phyloP scores from a whole-genome alignment of 2,113 vertebrate genomes.

The Dicaeum eximium region DNA sequence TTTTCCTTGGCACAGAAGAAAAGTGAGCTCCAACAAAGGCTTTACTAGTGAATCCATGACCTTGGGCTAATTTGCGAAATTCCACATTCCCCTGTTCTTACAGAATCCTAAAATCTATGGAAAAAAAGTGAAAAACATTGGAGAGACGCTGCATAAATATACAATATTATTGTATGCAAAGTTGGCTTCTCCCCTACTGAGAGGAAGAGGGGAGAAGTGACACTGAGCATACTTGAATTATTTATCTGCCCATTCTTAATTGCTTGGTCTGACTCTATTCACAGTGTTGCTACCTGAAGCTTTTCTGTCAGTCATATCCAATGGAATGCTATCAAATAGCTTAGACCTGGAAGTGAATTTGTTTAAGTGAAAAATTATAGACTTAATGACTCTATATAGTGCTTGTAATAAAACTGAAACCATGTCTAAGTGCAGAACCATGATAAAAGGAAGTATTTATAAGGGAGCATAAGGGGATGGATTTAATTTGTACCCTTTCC shows the following conservation, averaged over 20 bases:
- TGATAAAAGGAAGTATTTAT: background rate
- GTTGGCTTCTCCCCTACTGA: background rate
- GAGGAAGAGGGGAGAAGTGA: background rate
- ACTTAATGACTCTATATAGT: background rate
- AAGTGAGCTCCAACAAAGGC: background rate
- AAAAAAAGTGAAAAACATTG: background rate
- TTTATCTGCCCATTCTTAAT: background rate
- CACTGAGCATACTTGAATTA: constrained; percentile 9
- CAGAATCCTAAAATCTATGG: background rate
- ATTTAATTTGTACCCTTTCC: background rate
- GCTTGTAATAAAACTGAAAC: background rate
- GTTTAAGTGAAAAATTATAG: background rate
- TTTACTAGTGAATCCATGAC: background rate
- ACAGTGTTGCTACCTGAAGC: background rate
- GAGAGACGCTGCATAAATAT: background rate
- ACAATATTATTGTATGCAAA: background rate
- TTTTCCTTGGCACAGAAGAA: background rate
- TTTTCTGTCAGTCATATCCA: background rate
- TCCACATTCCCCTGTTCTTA: constrained; percentile 5
- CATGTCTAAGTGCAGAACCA: background rate
- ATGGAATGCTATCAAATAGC: background rate
- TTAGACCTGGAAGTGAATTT: background rate
- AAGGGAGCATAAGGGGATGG: background rate
- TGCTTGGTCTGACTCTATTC: background rate
- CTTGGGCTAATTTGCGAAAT: background rate